phyloP scores from a whole-genome alignment of 2,797 vertebrate genomes.

The Eurystomus glaucurus region DNA sequence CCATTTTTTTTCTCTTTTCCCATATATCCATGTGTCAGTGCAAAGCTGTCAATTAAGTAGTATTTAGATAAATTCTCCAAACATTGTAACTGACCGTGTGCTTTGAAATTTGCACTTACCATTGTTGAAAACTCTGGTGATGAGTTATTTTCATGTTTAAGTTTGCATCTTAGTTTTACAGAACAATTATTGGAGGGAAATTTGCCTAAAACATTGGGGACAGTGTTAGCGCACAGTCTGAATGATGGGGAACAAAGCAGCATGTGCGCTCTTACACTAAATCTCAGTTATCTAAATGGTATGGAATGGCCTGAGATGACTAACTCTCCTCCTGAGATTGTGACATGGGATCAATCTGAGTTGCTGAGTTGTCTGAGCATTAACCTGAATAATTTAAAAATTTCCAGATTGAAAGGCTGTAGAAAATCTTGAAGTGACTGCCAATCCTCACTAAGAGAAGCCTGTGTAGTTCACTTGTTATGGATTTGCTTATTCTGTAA shows the following conservation, averaged over 20 bases:
- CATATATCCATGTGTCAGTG: not conserved
- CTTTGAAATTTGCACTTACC: not conserved
- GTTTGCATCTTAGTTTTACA: not conserved
- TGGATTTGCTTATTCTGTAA: not conserved
- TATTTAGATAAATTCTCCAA: not conserved
- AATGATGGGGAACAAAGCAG: not conserved
- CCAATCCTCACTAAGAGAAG: not conserved
- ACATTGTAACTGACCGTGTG: not conserved
- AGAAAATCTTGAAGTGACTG: conserved; percentile 1
- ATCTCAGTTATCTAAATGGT: not conserved
- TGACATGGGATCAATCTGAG: not conserved
- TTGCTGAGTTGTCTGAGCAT: not conserved
- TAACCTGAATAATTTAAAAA: conserved; percentile 19
- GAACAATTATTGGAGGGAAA: not conserved
- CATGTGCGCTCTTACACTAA: accelerated
- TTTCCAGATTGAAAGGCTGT: not conserved
- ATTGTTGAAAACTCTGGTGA: not conserved
- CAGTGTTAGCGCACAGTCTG: not conserved
- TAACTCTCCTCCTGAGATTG: not conserved
- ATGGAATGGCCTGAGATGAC: not conserved
- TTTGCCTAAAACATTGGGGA: not conserved
- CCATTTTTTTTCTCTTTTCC: not conserved
- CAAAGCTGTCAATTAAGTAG: not conserved
- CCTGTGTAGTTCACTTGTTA: not conserved
- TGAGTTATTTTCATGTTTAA: not conserved